phyloP scores from a whole-genome alignment of 1,140 invertebrate genomes.

The Diabrotica undecimpunctata region DNA sequence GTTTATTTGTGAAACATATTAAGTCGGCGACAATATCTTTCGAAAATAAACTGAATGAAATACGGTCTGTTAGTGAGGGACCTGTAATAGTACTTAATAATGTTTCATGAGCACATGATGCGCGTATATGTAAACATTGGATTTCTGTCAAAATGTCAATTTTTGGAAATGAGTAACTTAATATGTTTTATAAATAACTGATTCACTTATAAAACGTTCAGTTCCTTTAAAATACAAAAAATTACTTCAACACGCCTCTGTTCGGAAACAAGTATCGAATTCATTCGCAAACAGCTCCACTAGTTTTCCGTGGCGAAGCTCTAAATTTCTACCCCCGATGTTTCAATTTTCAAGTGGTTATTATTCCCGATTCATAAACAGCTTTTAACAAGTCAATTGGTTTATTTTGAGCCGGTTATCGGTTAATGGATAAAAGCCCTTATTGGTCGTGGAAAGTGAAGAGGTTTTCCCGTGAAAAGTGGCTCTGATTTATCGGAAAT shows the following conservation, averaged over 20 bases:
- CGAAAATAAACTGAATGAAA: too few species aligned
- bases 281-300: background rate
- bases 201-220: background rate
- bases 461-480: conserved; percentile 13
- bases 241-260: background rate
- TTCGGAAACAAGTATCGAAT: conserved; percentile 17
- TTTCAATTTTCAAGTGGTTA: conserved; percentile 23
- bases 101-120: too few species aligned
- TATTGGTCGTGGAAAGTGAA: conserved; percentile 1
- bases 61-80: too few species aligned
- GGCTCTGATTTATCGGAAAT: conserved; percentile 18
- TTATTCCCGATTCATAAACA: conserved; percentile 24
- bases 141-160: too few species aligned
- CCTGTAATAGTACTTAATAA: too few species aligned
- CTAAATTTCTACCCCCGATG: conserved; percentile 17
- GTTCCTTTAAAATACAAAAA: background rate
- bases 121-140: too few species aligned
- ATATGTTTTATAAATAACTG: too few species aligned
- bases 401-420: conserved; percentile 18
- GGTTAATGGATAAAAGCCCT: conserved; percentile 13
- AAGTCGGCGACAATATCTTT: too few species aligned
- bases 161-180: too few species aligned
- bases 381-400: conserved; percentile 27
- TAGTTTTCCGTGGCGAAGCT: background rate
- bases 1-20: too few species aligned